These are phyloP conservation scores for Manis javanica DNA, from an alignment of 2,797 vertebrate species.

Conservation along the genomic window DNA sequence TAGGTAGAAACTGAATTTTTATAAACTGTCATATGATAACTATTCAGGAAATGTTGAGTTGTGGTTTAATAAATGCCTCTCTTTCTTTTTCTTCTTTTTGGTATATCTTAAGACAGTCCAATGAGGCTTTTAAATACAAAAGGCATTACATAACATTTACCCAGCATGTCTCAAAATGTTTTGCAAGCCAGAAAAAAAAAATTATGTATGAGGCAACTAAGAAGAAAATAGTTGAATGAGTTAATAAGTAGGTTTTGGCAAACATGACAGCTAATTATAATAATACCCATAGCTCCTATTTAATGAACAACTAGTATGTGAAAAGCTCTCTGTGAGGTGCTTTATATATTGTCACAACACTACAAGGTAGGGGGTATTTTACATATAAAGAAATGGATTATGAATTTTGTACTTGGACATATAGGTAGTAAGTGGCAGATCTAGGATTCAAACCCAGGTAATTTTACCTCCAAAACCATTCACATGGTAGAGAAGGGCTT, in stretches of 20 bases:
- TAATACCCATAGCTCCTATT: conserved; percentile 26
- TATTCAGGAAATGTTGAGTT: conserved; percentile 38
- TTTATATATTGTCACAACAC: neutral
- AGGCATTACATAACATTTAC: neutral
- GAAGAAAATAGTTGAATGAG: conserved; percentile 21
- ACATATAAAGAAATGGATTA: conserved; percentile 8
- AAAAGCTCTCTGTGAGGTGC: conserved; percentile 22
- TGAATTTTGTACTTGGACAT: neutral
- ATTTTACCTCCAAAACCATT: neutral
- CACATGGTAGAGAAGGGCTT: neutral
- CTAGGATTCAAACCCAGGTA: neutral
- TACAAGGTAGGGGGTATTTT: conserved; percentile 3
- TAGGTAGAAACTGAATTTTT: conserved; percentile 30
- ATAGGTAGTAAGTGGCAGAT: neutral
- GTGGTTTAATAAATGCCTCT: conserved; percentile 29
- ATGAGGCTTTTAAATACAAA: neutral
- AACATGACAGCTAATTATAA: conserved; percentile 46
- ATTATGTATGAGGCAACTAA: neutral
- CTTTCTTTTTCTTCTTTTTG: neutral
- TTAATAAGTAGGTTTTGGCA: conserved; percentile 47
- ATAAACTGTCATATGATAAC: neutral
- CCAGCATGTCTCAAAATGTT: conserved; percentile 38
- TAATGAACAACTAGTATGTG: conserved; percentile 12
- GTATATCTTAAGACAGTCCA: neutral
- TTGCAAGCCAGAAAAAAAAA: neutral